A percentile compares a stretch with the other conserved stretches of the same genome.
Conservation (phyloP, 2,888 invertebrate genomes). For the Troilus luridus region DNA sequence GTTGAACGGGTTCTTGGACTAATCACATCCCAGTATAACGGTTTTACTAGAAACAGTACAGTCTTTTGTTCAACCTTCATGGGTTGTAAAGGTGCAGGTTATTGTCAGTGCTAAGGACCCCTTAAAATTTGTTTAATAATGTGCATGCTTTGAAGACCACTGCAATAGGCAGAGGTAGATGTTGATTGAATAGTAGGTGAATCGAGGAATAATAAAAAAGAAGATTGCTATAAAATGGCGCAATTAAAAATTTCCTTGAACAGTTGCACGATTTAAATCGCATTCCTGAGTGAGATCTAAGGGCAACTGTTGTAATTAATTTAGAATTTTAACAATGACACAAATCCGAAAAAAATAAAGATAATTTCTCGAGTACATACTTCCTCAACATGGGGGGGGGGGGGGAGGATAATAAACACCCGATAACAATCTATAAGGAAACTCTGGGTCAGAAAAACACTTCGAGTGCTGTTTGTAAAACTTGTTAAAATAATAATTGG, state of each 20-base stretch:
- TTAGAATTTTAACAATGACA: background rate
- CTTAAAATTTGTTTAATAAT: too few relatives aligned
- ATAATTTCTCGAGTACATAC: background rate
- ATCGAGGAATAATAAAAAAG: background rate
- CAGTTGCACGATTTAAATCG: background rate
- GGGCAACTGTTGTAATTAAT: background rate
- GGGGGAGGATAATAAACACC: background rate
- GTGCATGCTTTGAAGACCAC: too few relatives aligned
- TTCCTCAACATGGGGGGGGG: background rate
- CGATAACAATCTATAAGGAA: conserved; percentile 5
- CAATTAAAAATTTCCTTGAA: background rate
- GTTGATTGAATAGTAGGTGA: background rate
- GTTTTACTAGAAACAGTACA: too few relatives aligned
- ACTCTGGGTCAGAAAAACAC: background rate
- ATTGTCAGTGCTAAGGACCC: too few relatives aligned
- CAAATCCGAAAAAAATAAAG: background rate
- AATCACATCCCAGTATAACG: too few relatives aligned
- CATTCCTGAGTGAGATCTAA: background rate
- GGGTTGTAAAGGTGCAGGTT: too few relatives aligned
- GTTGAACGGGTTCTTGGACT: too few relatives aligned
- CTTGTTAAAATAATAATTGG: background rate
- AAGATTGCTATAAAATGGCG: background rate
- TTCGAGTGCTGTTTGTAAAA: background rate
- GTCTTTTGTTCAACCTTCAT: too few relatives aligned
- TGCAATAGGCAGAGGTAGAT: background rate